Percentiles rank a stretch among this genome's conserved stretches.
phyloP scores from a whole-genome alignment of 2,113 vertebrate genomes.

The Scophthalmus maximus region DNA sequence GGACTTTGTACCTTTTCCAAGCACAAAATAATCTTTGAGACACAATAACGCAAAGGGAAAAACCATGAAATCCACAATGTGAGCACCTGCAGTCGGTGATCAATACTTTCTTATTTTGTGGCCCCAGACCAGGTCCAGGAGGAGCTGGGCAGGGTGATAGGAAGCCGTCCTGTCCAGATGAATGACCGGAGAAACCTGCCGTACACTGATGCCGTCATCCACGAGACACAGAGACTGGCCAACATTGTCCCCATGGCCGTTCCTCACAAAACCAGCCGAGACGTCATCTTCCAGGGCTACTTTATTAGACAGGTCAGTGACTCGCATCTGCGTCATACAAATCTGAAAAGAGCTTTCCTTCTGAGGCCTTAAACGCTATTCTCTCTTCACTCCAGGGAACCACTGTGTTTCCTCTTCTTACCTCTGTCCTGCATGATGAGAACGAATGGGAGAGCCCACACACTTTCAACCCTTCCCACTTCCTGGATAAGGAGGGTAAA shows the following conservation, averaged over 20 bases:
- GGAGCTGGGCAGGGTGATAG: slow-evolving; percentile 75
- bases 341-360: not conserved
- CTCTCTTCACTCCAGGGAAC: slow-evolving; percentile 67
- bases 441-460: slow-evolving; percentile 76
- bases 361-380: fast-evolving
- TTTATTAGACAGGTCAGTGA: slow-evolving; percentile 51
- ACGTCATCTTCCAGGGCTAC: slow-evolving; percentile 68
- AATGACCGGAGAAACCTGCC: slow-evolving; percentile 77
- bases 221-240: slow-evolving; percentile 76
- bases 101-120: too few relatives aligned
- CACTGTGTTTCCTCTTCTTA: slow-evolving; percentile 70
- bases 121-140: slow-evolving; percentile 71
- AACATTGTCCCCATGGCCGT: slow-evolving; percentile 68
- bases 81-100: too few relatives aligned
- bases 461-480: slow-evolving; percentile 78
- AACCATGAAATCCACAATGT: too few relatives aligned
- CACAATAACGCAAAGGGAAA: too few relatives aligned
- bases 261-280: slow-evolving; percentile 54
- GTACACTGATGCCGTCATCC: slow-evolving; percentile 80
- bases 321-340: too few relatives aligned
- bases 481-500: slow-evolving; percentile 73
- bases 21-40: too few relatives aligned
- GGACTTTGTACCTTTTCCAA: too few relatives aligned
- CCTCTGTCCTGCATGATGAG: slow-evolving; percentile 77
- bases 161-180: slow-evolving; percentile 59